These are phyloP conservation scores for Geophilus truncorum DNA, from an alignment of 2,888 invertebrate genomes.

Conservation along the genomic window DNA sequence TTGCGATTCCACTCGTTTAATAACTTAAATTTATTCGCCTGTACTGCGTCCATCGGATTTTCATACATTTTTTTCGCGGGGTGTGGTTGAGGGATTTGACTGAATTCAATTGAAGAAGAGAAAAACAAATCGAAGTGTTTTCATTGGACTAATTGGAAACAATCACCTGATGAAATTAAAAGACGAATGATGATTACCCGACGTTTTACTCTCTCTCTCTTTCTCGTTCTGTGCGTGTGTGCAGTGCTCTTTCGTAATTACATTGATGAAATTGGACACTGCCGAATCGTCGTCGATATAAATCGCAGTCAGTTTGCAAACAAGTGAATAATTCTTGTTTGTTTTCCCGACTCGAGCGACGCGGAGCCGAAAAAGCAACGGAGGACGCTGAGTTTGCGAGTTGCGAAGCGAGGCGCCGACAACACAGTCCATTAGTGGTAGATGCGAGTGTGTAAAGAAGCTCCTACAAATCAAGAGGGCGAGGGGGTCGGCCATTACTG, in stretches of 20 bases:
- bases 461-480: slow-evolving; percentile 3
- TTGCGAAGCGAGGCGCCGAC: not conserved
- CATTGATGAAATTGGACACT: not conserved
- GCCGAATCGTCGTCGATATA: not conserved
- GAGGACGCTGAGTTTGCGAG: not conserved
- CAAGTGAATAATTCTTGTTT: not conserved
- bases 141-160: not conserved
- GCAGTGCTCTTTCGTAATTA: not conserved
- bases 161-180: not conserved
- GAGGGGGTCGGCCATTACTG: not conserved
- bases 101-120: not conserved
- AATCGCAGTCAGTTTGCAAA: not conserved
- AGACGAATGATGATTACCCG: not conserved
- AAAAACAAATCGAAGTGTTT: not conserved
- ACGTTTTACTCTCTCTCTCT: not conserved
- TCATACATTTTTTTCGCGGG: not conserved
- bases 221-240: not conserved
- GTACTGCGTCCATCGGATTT: not conserved
- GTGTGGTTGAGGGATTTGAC: not conserved
- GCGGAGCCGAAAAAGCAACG: not conserved
- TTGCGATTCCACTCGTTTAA: not conserved
- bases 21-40: not conserved
- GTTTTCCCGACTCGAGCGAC: not conserved
- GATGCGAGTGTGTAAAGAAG: not conserved
- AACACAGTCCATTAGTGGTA: not conserved